phyloP scores from a whole-genome alignment of 2,888 invertebrate genomes.

The Oeneis ivallda region DNA sequence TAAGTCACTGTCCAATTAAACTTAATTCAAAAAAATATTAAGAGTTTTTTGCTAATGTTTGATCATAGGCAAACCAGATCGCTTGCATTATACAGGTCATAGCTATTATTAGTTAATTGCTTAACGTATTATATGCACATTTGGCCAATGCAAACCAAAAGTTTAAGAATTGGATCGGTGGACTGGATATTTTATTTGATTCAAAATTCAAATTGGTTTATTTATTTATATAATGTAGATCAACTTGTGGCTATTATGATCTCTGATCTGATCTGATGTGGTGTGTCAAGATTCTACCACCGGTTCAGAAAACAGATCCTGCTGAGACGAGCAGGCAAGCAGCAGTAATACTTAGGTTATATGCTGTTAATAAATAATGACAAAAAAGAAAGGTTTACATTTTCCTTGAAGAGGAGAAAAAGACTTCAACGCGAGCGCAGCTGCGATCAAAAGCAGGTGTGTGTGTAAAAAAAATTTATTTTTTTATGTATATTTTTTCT shows the following conservation, averaged over 20 bases:
- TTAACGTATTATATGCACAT: background rate
- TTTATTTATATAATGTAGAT: too few relatives aligned
- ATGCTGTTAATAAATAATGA: background rate
- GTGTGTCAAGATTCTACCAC: too few relatives aligned
- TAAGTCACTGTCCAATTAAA: background rate
- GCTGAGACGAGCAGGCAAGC: too few relatives aligned
- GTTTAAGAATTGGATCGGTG: background rate
- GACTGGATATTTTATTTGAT: background rate
- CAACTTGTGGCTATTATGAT: too few relatives aligned
- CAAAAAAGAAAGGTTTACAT: background rate
- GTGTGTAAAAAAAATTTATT: background rate
- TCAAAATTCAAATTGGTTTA: background rate
- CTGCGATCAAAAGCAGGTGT: background rate
- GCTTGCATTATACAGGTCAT: background rate
- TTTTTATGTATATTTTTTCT: background rate
- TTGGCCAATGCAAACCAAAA: background rate
- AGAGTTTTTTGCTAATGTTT: background rate
- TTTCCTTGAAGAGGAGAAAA: background rate
- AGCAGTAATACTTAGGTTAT: too few relatives aligned
- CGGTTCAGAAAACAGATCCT: too few relatives aligned
- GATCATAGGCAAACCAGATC: background rate
- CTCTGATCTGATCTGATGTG: too few relatives aligned
- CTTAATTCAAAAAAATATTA: background rate
- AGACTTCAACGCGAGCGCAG: constrained; percentile 15
- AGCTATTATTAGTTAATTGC: background rate